These are phyloP conservation scores for Porites divaricata DNA, from an alignment of 92 coral and sea anemone genomes.

Conservation along the genomic window DNA sequence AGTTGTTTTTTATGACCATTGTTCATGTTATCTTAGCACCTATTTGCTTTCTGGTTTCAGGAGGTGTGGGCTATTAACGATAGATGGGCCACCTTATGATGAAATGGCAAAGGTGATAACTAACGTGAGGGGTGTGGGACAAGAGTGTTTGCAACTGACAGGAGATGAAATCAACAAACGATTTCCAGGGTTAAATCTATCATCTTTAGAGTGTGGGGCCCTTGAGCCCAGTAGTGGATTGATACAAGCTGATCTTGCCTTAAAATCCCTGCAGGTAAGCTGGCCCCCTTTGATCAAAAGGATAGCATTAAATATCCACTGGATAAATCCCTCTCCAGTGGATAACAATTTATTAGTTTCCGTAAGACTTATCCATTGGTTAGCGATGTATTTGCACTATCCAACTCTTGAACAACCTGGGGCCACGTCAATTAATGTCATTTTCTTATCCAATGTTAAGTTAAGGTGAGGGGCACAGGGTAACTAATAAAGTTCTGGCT, in stretches of 20 bases:
- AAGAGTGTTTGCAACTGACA: conserved; percentile 59
- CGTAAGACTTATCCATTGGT: too few species aligned
- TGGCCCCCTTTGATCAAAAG: too few species aligned
- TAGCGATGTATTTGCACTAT: too few species aligned
- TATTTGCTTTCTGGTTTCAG: conserved; percentile 39
- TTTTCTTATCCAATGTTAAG: too few species aligned
- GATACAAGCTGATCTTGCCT: conserved; percentile 68
- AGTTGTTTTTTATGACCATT: neutral
- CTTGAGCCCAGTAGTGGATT: conserved; percentile 79
- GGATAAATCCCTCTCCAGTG: too few species aligned
- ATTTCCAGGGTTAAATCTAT: conserved; percentile 57
- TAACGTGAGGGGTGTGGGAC: conserved; percentile 72
- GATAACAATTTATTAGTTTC: too few species aligned
- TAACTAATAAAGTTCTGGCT: too few species aligned
- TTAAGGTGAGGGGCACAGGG: too few species aligned
- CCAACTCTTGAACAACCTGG: too few species aligned
- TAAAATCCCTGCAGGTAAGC: conserved; percentile 68
- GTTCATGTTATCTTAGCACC: neutral
- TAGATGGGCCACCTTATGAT: conserved; percentile 73
- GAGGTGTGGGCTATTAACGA: conserved; percentile 71
- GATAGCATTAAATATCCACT: too few species aligned
- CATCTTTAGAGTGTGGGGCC: conserved; percentile 51
- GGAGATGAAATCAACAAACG: conserved; percentile 66
- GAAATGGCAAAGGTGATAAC: conserved; percentile 36
- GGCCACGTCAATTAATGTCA: too few species aligned